Evolutionary conservation across 2,113 vertebrate species (phyloP), one percentile per base, ranked within the genome.

Genomic region (Manacus vitellinus): DNA sequence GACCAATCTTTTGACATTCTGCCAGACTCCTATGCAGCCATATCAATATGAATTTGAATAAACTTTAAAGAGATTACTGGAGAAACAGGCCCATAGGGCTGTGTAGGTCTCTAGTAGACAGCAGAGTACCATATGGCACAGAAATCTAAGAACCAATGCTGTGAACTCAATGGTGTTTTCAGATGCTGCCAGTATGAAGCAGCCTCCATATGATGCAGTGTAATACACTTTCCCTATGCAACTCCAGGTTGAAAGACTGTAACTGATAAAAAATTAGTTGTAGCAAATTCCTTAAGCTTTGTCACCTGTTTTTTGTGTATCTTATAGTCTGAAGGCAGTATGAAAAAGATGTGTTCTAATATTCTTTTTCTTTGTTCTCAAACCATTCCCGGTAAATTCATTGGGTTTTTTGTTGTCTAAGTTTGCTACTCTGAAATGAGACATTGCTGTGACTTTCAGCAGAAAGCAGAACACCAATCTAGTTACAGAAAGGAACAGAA

Each of bases 51-150:
- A 97, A 95, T 89, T 88, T 95, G 80, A 87, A 82, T 88, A 94
- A 96, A 95, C 77, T 93, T 92, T 95, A 93, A 82, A 87, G 97
- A 97, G 82, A 84, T 88, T 95, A 93, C 96, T 96, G 95, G 77
- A 96, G 91, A 81, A 95, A 92, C 78, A 91, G 88, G 82, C 83
- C 82, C 63, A 84, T 84, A 90, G 91, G 84, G 73, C 68, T 72
- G 8, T 55, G 88, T 91, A 92, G 75, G 65, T 93, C 68, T 94
- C 81, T 92, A 70, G 52, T 56, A 86, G 71, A 95, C 46, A 85
- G 43, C 31, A 83, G 89, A 77, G 89, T 94, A 94, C 63, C 71
- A 93, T 96, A 89, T 54, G 72, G 93, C 91, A 70, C 33, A 80
- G 92, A 84, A 94, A 96, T 83, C 81, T 67, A 86, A 76, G 72